These are phyloP conservation scores for Trypoxylon attenuatum DNA, from an alignment of 2,888 invertebrate genomes.

Conservation along the genomic window DNA sequence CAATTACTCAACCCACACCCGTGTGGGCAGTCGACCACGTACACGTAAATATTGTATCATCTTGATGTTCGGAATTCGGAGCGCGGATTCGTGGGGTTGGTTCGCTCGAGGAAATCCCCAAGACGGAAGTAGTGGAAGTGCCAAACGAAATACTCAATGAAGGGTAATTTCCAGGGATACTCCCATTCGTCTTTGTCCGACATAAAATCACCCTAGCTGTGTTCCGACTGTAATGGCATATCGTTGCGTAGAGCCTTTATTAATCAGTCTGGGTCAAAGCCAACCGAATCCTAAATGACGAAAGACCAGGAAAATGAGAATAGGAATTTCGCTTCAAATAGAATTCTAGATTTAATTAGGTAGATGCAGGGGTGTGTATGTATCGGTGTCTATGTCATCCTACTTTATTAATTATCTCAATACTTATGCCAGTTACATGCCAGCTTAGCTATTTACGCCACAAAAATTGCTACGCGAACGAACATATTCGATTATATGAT, in stretches of 20 bases:
- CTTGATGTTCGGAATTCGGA: conserved; percentile 52
- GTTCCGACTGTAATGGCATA: too few species aligned
- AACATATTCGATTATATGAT: too few species aligned
- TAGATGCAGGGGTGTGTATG: conserved; percentile 20
- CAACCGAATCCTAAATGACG: too few species aligned
- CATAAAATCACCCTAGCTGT: too few species aligned
- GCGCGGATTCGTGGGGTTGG: conserved; percentile 14
- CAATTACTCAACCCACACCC: conserved; percentile 53
- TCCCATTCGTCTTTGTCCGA: conserved; percentile 16
- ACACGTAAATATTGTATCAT: conserved; percentile 57
- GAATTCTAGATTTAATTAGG: too few species aligned
- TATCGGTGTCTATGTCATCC: not conserved
- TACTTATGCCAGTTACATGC: conserved; percentile 13
- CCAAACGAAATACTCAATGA: conserved; percentile 11
- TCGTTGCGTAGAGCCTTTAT: too few species aligned
- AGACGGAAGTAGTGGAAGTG: not conserved
- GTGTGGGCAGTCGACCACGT: conserved; percentile 51
- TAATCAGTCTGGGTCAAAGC: too few species aligned
- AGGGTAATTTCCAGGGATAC: conserved; percentile 8
- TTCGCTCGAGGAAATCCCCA: not conserved
- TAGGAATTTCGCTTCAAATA: too few species aligned
- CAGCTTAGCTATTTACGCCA: too few species aligned
- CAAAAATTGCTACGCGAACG: too few species aligned
- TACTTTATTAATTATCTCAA: conserved; percentile 22
- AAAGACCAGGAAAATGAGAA: too few species aligned